Percentiles rank a stretch among this genome's conserved stretches.
Evolutionary conservation across 2,113 vertebrate species (phyloP).

Genomic region (Leucoraja erinaceus): DNA sequence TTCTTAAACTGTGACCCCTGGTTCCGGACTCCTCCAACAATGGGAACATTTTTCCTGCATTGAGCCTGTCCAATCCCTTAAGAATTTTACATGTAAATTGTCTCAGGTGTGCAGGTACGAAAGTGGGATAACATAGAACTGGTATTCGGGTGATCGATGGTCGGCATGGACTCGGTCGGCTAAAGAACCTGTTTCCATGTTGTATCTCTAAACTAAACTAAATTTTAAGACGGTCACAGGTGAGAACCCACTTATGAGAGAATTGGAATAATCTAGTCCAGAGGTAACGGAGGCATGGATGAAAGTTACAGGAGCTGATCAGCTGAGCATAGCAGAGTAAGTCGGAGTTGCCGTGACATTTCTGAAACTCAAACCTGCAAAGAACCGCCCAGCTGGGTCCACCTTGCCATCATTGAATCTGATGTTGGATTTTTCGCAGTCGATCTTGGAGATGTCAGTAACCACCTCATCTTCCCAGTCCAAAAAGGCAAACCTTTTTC

Average conservation of each 20-base stretch:
- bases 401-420: conserved; percentile 82
- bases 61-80: too few relatives aligned
- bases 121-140: too few relatives aligned
- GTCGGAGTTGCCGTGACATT: background rate
- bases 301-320: background rate
- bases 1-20: too few relatives aligned
- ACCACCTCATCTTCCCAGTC: conserved; percentile 65
- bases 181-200: too few relatives aligned
- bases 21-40: too few relatives aligned
- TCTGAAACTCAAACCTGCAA: conserved; percentile 60
- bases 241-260: background rate
- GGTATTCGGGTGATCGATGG: too few relatives aligned
- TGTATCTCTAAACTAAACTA: background rate
- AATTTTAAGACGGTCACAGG: background rate
- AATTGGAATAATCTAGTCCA: background rate
- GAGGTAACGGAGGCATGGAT: too few relatives aligned
- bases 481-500: conserved; percentile 66
- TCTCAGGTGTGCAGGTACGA: too few relatives aligned
- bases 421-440: conserved; percentile 66
- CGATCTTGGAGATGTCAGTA: conserved; percentile 53
- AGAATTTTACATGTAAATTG: too few relatives aligned
- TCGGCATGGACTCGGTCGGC: too few relatives aligned
- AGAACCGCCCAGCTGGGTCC: conserved; percentile 74
- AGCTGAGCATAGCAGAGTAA: background rate
- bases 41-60: too few relatives aligned